These are phyloP conservation scores for Chlamydotis undulata DNA, from an alignment of 2,113 vertebrate genomes.

Conservation along the genomic window DNA sequence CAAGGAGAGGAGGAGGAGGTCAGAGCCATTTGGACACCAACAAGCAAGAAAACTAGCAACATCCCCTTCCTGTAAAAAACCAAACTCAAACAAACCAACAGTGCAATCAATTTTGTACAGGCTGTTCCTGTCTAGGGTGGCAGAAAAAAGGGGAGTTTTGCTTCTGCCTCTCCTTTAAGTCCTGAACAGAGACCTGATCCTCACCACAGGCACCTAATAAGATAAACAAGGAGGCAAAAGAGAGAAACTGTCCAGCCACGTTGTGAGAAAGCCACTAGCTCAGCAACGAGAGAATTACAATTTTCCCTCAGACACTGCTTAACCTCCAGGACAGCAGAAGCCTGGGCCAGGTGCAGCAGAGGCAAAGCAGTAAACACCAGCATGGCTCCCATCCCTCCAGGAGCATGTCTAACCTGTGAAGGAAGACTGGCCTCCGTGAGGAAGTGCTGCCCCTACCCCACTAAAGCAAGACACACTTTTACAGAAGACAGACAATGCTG, in stretches of 20 bases:
- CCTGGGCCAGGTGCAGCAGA: background rate
- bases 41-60: background rate
- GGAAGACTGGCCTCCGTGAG: background rate
- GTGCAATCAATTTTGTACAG: background rate
- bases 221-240: background rate
- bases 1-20: background rate
- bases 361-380: rapidly evolving
- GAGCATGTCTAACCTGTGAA: rapidly evolving
- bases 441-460: background rate
- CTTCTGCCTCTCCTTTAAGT: background rate
- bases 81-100: background rate
- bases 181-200: background rate
- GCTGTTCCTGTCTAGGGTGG: background rate
- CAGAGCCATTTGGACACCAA: background rate
- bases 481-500: background rate
- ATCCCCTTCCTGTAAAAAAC: background rate
- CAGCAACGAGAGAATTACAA: background rate
- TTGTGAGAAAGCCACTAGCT: background rate
- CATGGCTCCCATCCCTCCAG: background rate
- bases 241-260: background rate
- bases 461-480: background rate
- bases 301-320: background rate
- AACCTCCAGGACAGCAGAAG: background rate
- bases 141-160: background rate
- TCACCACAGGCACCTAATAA: background rate